phyloP scores from a whole-genome alignment of 2,888 invertebrate species.

The Poecilobothrus nobilitatus region DNA sequence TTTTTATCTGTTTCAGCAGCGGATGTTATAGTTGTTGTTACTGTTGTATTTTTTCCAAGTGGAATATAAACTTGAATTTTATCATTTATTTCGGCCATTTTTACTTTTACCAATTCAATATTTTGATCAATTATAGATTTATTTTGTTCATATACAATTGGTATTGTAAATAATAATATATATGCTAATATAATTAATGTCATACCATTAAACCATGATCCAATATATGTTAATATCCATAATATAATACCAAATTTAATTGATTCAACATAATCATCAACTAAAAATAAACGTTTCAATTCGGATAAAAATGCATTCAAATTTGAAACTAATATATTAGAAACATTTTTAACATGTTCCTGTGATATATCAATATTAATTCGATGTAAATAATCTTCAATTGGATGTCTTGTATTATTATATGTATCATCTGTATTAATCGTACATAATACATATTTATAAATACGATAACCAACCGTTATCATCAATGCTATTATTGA shows the following conservation, averaged over 20 bases:
- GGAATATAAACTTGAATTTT: background rate
- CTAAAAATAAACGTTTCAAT: background rate
- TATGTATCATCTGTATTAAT: background rate
- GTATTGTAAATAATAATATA: background rate
- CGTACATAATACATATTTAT: background rate
- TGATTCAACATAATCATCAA: background rate
- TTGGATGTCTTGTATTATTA: background rate
- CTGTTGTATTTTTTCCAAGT: background rate
- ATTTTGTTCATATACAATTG: background rate
- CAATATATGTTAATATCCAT: background rate
- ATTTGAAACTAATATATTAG: background rate
- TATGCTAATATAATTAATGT: background rate
- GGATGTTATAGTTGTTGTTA: no score
- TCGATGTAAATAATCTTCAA: background rate
- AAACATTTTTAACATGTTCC: background rate
- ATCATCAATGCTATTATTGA: background rate
- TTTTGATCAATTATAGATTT: background rate
- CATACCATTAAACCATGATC: background rate
- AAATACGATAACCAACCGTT: background rate
- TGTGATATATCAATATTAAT: background rate
- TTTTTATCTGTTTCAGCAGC: background rate
- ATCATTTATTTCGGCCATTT: background rate
- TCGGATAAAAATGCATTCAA: background rate
- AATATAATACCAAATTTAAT: background rate
- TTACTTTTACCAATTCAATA: background rate